phyloP scores from a whole-genome alignment of 2,113 vertebrate species.

The Rhea americana region DNA sequence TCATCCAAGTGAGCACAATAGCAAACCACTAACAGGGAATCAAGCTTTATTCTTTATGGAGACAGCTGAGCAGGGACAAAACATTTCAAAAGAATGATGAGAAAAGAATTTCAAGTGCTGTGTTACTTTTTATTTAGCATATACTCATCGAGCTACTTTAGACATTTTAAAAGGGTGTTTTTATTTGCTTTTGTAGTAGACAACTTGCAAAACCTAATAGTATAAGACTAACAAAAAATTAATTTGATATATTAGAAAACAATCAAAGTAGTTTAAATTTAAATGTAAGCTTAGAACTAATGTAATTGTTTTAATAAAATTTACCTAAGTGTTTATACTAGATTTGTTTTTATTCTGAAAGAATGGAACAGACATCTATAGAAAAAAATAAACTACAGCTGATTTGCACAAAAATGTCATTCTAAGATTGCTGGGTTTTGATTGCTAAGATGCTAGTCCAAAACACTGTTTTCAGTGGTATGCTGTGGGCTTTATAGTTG shows the following conservation, averaged over 20 bases:
- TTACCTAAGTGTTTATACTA: background rate
- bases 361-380: background rate
- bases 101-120: background rate
- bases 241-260: background rate
- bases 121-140: background rate
- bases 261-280: background rate
- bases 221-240: background rate
- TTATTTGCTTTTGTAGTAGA: background rate
- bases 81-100: background rate
- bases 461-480: background rate
- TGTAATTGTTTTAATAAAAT: background rate
- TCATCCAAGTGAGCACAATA: background rate
- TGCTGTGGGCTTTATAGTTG: background rate
- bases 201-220: background rate
- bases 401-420: background rate
- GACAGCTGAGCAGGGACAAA: background rate
- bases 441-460: background rate
- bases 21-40: background rate
- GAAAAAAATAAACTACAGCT: accelerated
- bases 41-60: background rate
- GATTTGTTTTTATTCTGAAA: background rate
- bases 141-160: background rate
- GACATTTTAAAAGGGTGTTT: background rate
- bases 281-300: background rate
- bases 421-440: background rate